Conservation (phyloP, 2,888 invertebrate species). For the Hipparchia semele region DNA sequence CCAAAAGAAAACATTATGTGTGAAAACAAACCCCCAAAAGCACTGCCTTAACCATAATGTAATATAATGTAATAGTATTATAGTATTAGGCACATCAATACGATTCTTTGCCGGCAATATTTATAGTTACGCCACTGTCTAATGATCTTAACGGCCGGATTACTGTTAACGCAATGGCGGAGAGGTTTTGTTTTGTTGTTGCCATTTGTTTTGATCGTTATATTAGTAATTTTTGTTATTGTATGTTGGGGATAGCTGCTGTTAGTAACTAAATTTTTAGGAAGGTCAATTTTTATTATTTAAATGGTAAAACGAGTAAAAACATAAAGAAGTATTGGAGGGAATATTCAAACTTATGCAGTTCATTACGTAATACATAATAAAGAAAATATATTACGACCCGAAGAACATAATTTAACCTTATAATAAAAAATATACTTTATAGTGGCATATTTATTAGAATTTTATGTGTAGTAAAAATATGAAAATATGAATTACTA, state of each 20-base stretch:
- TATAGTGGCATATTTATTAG: slow-evolving; percentile 1
- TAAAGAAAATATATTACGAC: no score
- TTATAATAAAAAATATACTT: not conserved
- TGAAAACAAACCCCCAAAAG: not conserved
- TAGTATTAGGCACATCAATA: slow-evolving; percentile 35
- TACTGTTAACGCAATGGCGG: slow-evolving; percentile 22
- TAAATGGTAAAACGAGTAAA: no score
- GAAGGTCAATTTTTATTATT: no score
- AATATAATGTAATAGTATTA: slow-evolving; percentile 22
- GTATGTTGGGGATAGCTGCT: slow-evolving; percentile 4
- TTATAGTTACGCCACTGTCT: slow-evolving; percentile 25
- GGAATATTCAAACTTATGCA: no score
- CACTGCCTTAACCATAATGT: not conserved
- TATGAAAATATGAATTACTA: slow-evolving; percentile 10
- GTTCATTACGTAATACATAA: no score
- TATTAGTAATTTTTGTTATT: not conserved
- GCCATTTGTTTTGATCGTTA: slow-evolving; percentile 10
- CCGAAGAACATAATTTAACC: not conserved
- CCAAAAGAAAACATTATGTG: no score
- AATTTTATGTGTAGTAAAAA: slow-evolving; percentile 2
- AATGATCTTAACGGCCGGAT: slow-evolving; percentile 27
- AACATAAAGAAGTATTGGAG: no score
- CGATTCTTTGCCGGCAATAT: slow-evolving; percentile 26
- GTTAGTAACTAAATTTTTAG: not conserved
- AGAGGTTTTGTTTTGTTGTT: slow-evolving; percentile 16